Evolutionary conservation across 1,140 invertebrate genomes (phyloP), one percentile per base, ranked within the genome.

Genomic region (Drosophila setifemur): DNA sequence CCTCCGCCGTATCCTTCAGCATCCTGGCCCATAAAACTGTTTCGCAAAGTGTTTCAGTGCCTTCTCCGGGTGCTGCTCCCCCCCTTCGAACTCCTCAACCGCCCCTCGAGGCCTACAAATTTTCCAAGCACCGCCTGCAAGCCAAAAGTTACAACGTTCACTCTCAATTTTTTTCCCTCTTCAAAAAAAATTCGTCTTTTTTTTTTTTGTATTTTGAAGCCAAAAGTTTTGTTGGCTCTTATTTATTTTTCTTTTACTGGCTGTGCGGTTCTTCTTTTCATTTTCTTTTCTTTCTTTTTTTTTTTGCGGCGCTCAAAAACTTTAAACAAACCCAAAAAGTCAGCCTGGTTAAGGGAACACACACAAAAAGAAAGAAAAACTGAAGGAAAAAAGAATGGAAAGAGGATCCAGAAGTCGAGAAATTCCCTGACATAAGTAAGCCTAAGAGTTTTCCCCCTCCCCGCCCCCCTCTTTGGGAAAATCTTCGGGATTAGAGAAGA

Each of bases 381-480:
- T n/a, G n/a, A n/a, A n/a, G n/a, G n/a, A n/a, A n/a, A 29, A 43
- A 35, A 42, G 37, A 18, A 43, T 39, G 23, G 21, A 18, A 35
- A 26, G 48, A 11, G 31, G 49, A 42, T 23, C 37, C 35, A 44
- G 12, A 19, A 28, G 42, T 12, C 7, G 23, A 16, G 55, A 26
- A 16, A 63, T 63, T 63, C 54, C 40, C 29, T 83, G 78, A 85
- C 78, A 83, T 85, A 78, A 83, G 79, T 83, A 85, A 83, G 79
- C 70, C 79, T 73, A 85, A 79, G 74, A 58, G 71, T 71, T 43
- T 58, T 69, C 16, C 16, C 14, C 16, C 3, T 23, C 5, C 2
- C 21, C 21, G 21, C 5, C 43, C 72, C 40, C 23, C 48, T 5
- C 21, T 2, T 23, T 23, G 7, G 14, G 14, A 23, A 23, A 23